phyloP scores from a whole-genome alignment of 2,113 vertebrate species.

The Ctenodactylus gundi region DNA sequence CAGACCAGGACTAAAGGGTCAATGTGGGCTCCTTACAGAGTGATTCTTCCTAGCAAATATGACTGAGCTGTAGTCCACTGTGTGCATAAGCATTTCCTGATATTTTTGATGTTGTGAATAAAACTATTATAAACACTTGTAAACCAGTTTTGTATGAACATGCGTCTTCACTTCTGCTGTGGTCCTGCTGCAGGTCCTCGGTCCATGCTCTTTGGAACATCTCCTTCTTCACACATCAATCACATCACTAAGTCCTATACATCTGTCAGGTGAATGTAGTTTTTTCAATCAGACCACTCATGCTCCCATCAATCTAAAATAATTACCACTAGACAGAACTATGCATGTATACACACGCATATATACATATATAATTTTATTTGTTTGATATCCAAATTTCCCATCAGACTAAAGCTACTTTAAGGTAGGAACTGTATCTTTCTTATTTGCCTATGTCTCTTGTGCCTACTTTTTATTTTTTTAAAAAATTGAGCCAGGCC shows the following conservation, averaged over 20 bases:
- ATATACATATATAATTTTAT: background rate
- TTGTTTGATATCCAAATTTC: background rate
- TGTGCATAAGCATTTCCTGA: background rate
- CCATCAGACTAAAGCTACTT: background rate
- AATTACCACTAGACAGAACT: no score
- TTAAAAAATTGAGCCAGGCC: no score
- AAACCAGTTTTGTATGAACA: background rate
- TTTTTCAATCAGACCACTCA: background rate
- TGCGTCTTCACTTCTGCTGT: background rate
- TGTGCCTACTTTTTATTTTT: no score
- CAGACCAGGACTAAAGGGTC: background rate
- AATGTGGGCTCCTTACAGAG: background rate
- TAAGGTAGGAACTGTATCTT: background rate
- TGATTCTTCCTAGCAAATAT: conserved; percentile 25
- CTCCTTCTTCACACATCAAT: background rate
- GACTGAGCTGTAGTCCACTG: background rate
- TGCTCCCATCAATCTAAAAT: background rate
- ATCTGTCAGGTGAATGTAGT: background rate
- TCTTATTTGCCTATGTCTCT: background rate
- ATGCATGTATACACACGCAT: background rate
- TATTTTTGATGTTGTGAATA: background rate
- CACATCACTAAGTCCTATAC: background rate
- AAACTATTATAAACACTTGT: background rate
- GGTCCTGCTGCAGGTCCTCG: background rate
- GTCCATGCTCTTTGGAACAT: background rate